Base-by-base conservation (phyloP, 92 coral and sea anemone genomes). In the Meandrina meandrites region DNA sequence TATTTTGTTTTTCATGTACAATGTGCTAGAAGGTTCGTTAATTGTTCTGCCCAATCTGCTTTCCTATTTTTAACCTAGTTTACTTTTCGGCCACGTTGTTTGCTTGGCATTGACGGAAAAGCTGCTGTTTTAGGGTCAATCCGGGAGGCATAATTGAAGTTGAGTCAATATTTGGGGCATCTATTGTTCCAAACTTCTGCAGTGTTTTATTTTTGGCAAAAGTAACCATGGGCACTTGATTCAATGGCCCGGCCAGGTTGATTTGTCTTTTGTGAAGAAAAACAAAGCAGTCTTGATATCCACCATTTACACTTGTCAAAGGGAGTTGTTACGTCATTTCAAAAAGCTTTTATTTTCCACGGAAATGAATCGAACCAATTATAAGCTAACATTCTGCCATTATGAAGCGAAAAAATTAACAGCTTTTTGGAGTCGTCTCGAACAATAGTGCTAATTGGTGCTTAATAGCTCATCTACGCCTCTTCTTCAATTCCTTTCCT, bases 121-220 rank as follows among this genome's bases (percentile, higher is more conserved):
- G 35, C 24, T 73, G 87, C 80, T 84, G 77, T 84, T 84, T 42
- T 84, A 75, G 37, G 50, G 50, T 78, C 87, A 84, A 56, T 16
- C 80, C 87, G 80, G 87, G 87, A 75, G 87, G 37, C 87, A 37
- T 54, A 54, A 84, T 74, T 84, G 79, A 83, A 84, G 79, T 51
- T 54, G 80, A 56, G 72, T 84, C 80, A 84, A 84, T 84, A 84
- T 84, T 84, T 84, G 22, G 79, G 72, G 13, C 32, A 34, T 11
- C 72, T 19, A 56, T 83, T 71, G 68, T 83, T 56, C 57, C 32
- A 51, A 42, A 74, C 40, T 84, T 84, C 71, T 40, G 72, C 87
- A 17, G n/a, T 71, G 79, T 75, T 73, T 40, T 17, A 34, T 35
- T 62, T 75, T 54, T 37, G 87, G 73, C 64, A 42, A 71, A 82